These are phyloP conservation scores for Cepaea hortensis DNA, from an alignment of 2,888 invertebrate species.

Conservation along the genomic window DNA sequence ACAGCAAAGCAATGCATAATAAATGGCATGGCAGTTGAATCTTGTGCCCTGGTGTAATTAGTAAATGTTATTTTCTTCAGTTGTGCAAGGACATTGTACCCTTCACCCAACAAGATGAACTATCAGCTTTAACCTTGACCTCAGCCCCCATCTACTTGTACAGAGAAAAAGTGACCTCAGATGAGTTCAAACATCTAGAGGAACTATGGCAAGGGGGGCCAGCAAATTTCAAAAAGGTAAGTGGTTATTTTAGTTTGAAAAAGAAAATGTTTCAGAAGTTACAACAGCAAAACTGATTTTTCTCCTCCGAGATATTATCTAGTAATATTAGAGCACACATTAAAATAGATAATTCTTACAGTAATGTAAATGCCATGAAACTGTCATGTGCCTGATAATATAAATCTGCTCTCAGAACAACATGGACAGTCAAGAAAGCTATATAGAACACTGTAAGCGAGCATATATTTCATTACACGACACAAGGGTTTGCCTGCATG, in stretches of 20 bases:
- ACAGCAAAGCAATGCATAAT: background rate
- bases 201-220: slow-evolving; percentile 37
- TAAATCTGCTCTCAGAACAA: too few species aligned
- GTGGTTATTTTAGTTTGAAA: background rate
- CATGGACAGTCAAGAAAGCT: too few species aligned
- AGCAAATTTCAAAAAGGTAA: slow-evolving; percentile 37
- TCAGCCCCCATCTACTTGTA: slow-evolving; percentile 63
- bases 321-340: background rate
- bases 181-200: slow-evolving; percentile 38
- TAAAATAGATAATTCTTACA: background rate
- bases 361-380: too few species aligned
- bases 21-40: background rate
- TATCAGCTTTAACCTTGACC: slow-evolving; percentile 53
- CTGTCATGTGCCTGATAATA: too few species aligned
- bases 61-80: background rate
- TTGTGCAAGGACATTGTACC: slow-evolving; percentile 32
- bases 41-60: background rate
- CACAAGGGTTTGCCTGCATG: too few species aligned
- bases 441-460: too few species aligned
- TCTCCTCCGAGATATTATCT: background rate
- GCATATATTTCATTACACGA: too few species aligned
- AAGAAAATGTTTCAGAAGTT: background rate
- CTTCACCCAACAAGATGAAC: slow-evolving; percentile 49
- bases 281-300: background rate
- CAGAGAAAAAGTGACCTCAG: slow-evolving; percentile 46